These are phyloP conservation scores for Vireo griseus DNA, from an alignment of 2,797 vertebrate genomes.

Conservation along the genomic window DNA sequence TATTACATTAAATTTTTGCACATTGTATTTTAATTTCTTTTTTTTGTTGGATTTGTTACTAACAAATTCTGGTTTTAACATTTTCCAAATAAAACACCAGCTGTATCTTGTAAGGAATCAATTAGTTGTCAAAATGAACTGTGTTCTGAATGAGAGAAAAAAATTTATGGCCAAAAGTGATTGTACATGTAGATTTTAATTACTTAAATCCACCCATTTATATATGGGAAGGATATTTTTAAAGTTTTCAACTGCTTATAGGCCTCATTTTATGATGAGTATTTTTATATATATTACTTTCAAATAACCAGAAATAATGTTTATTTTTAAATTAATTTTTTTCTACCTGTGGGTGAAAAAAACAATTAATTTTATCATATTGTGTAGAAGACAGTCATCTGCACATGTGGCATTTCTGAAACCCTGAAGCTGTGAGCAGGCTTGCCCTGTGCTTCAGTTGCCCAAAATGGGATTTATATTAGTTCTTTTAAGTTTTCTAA, in stretches of 20 bases:
- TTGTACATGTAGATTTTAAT: background rate
- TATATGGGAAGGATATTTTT: background rate
- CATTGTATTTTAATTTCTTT: background rate
- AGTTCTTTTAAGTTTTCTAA: background rate
- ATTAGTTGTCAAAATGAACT: background rate
- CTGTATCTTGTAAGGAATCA: background rate
- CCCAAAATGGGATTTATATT: background rate
- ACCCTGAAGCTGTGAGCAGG: background rate
- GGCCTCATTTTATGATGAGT: background rate
- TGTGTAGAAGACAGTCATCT: background rate
- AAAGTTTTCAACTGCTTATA: background rate
- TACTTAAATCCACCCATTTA: background rate
- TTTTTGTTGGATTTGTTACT: background rate
- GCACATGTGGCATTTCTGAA: background rate
- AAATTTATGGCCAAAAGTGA: background rate
- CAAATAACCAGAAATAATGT: background rate
- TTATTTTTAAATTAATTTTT: background rate
- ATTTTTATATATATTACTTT: background rate
- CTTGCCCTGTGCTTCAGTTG: background rate
- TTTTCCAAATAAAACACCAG: background rate
- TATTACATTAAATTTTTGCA: background rate
- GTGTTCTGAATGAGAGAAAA: background rate
- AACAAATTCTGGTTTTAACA: background rate
- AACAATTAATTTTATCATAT: background rate
- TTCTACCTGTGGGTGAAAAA: background rate